phyloP scores from a whole-genome alignment of 2,113 vertebrate genomes.

The Pelecanus crispus region DNA sequence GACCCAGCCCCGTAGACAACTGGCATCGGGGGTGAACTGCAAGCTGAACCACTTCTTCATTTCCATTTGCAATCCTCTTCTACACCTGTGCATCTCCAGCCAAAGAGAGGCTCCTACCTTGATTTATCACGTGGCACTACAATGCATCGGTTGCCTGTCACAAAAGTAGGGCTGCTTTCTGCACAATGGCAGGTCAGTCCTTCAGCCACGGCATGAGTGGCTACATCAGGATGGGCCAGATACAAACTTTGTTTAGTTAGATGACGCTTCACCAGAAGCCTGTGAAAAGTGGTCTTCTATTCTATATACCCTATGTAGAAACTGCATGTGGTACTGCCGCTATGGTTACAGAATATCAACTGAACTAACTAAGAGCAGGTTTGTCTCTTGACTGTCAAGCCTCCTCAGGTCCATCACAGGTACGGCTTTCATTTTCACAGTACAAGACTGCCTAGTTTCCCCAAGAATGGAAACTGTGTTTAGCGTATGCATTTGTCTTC shows the following conservation, averaged over 20 bases:
- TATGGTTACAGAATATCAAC: background rate
- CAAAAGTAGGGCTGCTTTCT: background rate
- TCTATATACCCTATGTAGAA: background rate
- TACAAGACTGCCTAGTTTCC: background rate
- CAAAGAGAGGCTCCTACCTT: background rate
- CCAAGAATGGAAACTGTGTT: background rate
- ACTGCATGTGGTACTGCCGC: background rate
- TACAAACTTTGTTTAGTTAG: background rate
- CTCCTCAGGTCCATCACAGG: background rate
- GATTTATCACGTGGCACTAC: background rate
- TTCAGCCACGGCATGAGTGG: background rate
- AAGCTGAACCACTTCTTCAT: background rate
- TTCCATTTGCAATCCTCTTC: background rate
- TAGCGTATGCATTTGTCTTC: accelerated
- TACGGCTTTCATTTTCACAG: background rate
- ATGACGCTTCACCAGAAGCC: background rate
- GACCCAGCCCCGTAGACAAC: background rate
- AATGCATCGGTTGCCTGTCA: background rate
- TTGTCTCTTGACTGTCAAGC: background rate
- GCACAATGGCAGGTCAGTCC: background rate
- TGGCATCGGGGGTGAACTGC: background rate
- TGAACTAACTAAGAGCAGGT: background rate
- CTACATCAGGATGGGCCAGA: background rate
- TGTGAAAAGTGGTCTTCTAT: background rate
- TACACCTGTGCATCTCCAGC: background rate